Evolutionary conservation across 2,113 vertebrate genomes (phyloP).

Genomic region (Crotalus tigris): DNA sequence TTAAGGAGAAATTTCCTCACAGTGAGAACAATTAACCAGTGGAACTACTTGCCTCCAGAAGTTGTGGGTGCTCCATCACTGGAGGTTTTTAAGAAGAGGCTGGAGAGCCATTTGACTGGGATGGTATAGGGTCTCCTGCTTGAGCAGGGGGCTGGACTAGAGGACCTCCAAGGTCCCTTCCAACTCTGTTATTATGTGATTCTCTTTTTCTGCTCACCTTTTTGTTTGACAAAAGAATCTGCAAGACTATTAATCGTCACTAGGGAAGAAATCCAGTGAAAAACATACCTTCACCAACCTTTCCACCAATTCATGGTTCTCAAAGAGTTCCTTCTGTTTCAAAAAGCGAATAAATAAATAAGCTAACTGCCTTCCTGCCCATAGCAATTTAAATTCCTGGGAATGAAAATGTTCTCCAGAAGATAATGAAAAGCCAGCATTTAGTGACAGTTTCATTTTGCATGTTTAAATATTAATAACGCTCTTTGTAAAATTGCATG

Average conservation of each 20-base stretch:
- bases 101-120: background rate
- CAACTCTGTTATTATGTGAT: background rate
- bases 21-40: too few species aligned
- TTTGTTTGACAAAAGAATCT: background rate
- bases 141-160: background rate
- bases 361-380: slow-evolving; percentile 41
- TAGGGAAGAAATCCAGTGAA: slow-evolving; percentile 32
- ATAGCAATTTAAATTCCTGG: slow-evolving; percentile 60
- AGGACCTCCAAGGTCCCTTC: background rate
- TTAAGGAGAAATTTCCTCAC: too few species aligned
- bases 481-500: slow-evolving; percentile 69
- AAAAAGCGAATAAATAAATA: background rate
- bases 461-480: slow-evolving; percentile 77
- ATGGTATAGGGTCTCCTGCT: background rate
- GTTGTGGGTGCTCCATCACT: too few species aligned
- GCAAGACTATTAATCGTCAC: background rate
- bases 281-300: slow-evolving; percentile 50
- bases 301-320: slow-evolving; percentile 51
- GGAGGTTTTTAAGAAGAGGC: background rate
- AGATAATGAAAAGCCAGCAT: slow-evolving; percentile 73
- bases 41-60: too few species aligned
- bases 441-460: slow-evolving; percentile 76
- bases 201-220: background rate
- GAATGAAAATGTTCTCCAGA: slow-evolving; percentile 61
- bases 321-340: slow-evolving; percentile 25